Conservation (phyloP, 2,888 invertebrate species). For the Cremastobaeus sp. region DNA sequence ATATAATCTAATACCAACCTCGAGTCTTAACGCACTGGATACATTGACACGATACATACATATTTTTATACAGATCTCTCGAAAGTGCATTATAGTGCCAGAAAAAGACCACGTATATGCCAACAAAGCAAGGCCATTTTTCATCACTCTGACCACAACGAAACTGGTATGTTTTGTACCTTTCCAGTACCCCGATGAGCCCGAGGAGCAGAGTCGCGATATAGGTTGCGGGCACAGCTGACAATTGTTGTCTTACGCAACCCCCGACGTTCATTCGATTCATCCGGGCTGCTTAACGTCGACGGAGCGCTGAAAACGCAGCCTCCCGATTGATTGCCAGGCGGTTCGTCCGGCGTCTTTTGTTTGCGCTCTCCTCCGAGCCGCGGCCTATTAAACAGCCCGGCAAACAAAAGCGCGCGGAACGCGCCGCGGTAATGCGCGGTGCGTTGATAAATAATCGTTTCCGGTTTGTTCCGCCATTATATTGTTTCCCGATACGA, state of each 20-base stretch:
- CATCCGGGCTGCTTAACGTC: slow-evolving; percentile 13
- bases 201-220: slow-evolving; percentile 38
- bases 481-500: slow-evolving; percentile 23
- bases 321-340: too few species aligned
- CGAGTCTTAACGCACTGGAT: slow-evolving; percentile 71
- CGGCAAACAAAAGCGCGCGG: slow-evolving; percentile 22
- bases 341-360: too few species aligned
- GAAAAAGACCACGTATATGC: slow-evolving; percentile 69
- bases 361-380: too few species aligned
- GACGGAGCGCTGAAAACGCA: background rate
- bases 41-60: slow-evolving; percentile 69
- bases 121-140: slow-evolving; percentile 65
- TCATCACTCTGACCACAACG: slow-evolving; percentile 57
- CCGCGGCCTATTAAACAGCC: slow-evolving; percentile 25
- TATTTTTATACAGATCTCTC: slow-evolving; percentile 78
- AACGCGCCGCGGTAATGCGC: slow-evolving; percentile 41
- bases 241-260: slow-evolving; percentile 41
- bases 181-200: slow-evolving; percentile 49
- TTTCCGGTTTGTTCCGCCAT: slow-evolving; percentile 17
- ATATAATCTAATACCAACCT: slow-evolving; percentile 52
- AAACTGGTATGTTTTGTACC: slow-evolving; percentile 60
- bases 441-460: slow-evolving; percentile 9
- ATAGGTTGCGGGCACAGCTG: too few species aligned
- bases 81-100: slow-evolving; percentile 77
- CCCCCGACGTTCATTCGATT: slow-evolving; percentile 25